These are phyloP conservation scores for Ceyx margarethae DNA, from an alignment of 2,113 vertebrate genomes.

Conservation along the genomic window DNA sequence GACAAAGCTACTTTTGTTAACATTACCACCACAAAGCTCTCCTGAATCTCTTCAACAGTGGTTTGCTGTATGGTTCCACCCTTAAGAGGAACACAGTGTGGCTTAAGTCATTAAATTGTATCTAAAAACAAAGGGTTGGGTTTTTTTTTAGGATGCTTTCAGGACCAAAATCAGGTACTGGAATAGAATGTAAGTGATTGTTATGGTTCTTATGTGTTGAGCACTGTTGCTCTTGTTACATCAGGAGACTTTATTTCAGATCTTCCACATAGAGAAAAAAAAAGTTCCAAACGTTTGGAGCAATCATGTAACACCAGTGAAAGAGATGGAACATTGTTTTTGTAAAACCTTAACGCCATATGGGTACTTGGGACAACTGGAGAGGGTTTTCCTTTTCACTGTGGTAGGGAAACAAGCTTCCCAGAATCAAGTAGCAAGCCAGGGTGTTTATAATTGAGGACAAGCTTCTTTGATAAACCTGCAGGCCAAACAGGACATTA, in stretches of 20 bases:
- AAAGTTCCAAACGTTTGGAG: not conserved
- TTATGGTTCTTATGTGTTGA: not conserved
- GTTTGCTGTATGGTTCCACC: conserved; percentile 23
- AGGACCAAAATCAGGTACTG: not conserved
- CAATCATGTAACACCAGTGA: not conserved
- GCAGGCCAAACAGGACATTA: not conserved
- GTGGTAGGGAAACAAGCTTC: not conserved
- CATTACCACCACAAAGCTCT: not conserved
- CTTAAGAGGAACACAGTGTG: conserved; percentile 18
- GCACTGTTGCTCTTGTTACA: not conserved
- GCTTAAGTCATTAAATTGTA: not conserved
- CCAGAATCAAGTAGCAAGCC: not conserved
- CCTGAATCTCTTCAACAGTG: conserved; percentile 19
- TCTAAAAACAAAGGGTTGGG: not conserved
- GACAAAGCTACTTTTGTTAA: conserved; percentile 38
- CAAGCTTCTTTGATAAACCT: not conserved
- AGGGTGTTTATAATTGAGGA: not conserved
- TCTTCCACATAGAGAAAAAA: not conserved
- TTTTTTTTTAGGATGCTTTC: not conserved
- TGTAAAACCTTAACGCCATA: not conserved
- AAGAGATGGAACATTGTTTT: not conserved
- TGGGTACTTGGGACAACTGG: not conserved
- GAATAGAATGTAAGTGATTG: not conserved
- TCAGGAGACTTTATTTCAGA: not conserved
- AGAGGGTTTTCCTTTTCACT: not conserved